Evolutionary conservation across 2,797 vertebrate genomes (phyloP).

Genomic region (Enteromius thamalakanensis): DNA sequence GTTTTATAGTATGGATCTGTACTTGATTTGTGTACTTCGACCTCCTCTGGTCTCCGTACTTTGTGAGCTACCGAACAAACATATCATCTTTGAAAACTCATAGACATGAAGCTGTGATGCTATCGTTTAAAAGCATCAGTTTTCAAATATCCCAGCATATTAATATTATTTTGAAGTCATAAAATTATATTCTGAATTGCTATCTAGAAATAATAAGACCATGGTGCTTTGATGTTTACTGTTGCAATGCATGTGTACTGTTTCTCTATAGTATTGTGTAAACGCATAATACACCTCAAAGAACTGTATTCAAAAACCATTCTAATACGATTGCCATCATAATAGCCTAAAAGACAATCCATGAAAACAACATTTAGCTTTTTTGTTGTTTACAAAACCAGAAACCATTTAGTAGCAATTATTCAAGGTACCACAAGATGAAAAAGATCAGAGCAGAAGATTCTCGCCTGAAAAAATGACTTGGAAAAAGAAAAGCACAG

Average conservation of each 20-base stretch:
- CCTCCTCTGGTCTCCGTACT: too few species aligned
- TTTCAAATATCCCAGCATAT: too few species aligned
- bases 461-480: constrained; percentile 26
- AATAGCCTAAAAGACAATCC: not conserved
- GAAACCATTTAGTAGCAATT: constrained; percentile 23
- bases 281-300: not conserved
- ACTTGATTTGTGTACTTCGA: too few species aligned
- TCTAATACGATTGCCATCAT: not conserved
- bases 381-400: constrained; percentile 27
- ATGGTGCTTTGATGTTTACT: not conserved
- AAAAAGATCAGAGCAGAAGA: constrained; percentile 38
- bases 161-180: too few species aligned
- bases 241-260: not conserved
- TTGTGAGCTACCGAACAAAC: too few species aligned
- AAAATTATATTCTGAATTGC: too few species aligned
- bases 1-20: too few species aligned
- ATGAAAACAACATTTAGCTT: not conserved
- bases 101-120: too few species aligned
- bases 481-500: constrained; percentile 46
- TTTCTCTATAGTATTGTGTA: not conserved
- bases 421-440: constrained; percentile 31
- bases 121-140: too few species aligned
- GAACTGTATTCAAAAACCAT: not conserved
- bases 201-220: not conserved
- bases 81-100: too few species aligned